A percentile compares a stretch with the other conserved stretches of the same genome.
These are phyloP conservation scores for Clostera curtula DNA, from an alignment of 2,888 invertebrate species.

Conservation along the genomic window DNA sequence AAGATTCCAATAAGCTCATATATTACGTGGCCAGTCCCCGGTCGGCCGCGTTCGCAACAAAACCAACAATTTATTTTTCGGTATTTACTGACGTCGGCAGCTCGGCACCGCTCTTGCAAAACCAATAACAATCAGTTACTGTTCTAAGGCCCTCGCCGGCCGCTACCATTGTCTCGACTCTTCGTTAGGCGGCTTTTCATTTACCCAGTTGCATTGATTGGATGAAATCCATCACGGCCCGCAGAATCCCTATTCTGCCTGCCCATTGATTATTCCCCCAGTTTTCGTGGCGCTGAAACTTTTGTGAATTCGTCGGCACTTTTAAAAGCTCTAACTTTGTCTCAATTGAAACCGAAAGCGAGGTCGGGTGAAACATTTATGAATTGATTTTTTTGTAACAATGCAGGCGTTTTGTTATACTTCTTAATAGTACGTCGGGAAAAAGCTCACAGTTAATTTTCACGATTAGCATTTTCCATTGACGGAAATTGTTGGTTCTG, in stretches of 20 bases:
- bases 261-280: constrained; percentile 38
- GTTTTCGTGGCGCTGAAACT: constrained; percentile 33
- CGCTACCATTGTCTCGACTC: constrained; percentile 35
- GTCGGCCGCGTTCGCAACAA: constrained; percentile 18
- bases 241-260: constrained; percentile 27
- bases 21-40: constrained; percentile 6
- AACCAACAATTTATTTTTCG: constrained; percentile 35
- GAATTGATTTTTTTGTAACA: constrained; percentile 15
- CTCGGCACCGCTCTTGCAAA: constrained; percentile 26
- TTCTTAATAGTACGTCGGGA: constrained; percentile 15
- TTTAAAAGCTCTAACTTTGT: constrained; percentile 24
- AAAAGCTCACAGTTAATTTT: too few relatives aligned
- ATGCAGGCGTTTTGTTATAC: constrained; percentile 6
- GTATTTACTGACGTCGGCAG: constrained; percentile 28
- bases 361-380: constrained; percentile 21
- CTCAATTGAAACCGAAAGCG: constrained; percentile 18
- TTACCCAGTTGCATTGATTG: constrained; percentile 44
- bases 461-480: too few relatives aligned
- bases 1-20: constrained; percentile 6
- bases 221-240: constrained; percentile 42
- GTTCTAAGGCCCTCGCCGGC: constrained; percentile 33
- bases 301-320: constrained; percentile 28
- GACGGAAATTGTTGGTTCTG: too few relatives aligned
- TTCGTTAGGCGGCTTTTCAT: constrained; percentile 49
- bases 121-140: constrained; percentile 50